A percentile compares a stretch with the other conserved stretches of the same genome.
These are phyloP conservation scores for Mastigias papua DNA, from an alignment of 30 jellyfish, hydroid and myxozoan genomes.

Conservation along the genomic window DNA sequence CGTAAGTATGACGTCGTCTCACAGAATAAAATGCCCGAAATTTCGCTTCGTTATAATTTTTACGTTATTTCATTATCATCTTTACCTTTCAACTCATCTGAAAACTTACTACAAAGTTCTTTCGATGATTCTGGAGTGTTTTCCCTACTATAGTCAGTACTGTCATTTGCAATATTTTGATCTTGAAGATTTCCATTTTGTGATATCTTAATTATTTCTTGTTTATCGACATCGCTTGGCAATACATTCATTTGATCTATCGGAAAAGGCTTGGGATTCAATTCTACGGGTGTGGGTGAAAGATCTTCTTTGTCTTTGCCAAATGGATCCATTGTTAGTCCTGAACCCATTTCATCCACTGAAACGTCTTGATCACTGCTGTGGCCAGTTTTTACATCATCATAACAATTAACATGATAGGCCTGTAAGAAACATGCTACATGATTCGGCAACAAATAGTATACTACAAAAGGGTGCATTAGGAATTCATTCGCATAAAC, in stretches of 20 bases:
- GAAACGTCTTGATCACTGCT: not conserved
- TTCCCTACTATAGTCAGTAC: not conserved
- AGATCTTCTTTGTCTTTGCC: not conserved
- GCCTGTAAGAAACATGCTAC: not conserved
- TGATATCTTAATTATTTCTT: not conserved
- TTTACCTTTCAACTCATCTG: not conserved
- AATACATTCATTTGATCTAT: not conserved
- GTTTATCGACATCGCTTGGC: not conserved
- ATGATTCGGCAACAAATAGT: not conserved
- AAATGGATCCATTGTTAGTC: not conserved
- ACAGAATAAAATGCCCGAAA: too few species aligned
- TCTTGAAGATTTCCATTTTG: not conserved
- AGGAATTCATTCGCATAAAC: too few species aligned
- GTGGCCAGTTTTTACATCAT: not conserved
- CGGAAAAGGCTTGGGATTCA: not conserved
- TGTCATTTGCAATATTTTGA: not conserved
- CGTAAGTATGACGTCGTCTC: too few species aligned
- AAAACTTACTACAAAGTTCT: not conserved
- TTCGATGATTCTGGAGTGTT: not conserved
- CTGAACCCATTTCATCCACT: not conserved
- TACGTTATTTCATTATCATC: not conserved
- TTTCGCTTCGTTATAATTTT: too few species aligned
- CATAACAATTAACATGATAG: conserved; percentile 4
- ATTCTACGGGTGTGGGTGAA: not conserved
- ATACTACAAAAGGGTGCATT: too few species aligned